These are phyloP conservation scores for Mylabris sibirica DNA, from an alignment of 2,888 invertebrate species.

Conservation along the genomic window DNA sequence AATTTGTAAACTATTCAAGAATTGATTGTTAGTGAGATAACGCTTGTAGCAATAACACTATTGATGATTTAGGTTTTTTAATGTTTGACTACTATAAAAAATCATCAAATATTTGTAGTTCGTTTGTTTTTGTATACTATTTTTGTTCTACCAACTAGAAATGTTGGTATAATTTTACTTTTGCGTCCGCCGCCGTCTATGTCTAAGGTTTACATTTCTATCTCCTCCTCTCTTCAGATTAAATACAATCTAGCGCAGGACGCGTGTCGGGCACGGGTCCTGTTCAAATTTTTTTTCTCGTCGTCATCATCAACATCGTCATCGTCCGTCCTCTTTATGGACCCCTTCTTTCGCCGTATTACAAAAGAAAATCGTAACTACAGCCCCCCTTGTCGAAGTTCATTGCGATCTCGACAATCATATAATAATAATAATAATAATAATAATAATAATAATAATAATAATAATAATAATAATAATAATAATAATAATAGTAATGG, in stretches of 20 bases:
- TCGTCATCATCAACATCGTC: slow-evolving; percentile 19
- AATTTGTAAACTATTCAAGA: neutral
- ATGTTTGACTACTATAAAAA: neutral
- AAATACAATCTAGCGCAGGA: slow-evolving; percentile 56
- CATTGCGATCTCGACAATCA: slow-evolving; percentile 46
- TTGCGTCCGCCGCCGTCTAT: slow-evolving; percentile 48
- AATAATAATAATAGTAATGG: neutral
- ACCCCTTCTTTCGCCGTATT: slow-evolving; percentile 42
- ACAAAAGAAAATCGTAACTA: slow-evolving; percentile 57
- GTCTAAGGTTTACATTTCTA: slow-evolving; percentile 54
- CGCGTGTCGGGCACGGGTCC: slow-evolving; percentile 61
- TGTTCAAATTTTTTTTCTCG: slow-evolving; percentile 56
- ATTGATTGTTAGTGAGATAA: neutral
- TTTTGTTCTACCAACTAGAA: slow-evolving; percentile 18
- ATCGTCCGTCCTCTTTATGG: slow-evolving; percentile 10
- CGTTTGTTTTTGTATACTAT: neutral
- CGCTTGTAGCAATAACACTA: neutral
- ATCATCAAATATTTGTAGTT: neutral
- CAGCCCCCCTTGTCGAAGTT: slow-evolving; percentile 50
- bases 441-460: slow-evolving; percentile 32
- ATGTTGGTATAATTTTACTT: slow-evolving; percentile 23
- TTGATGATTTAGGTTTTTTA: neutral
- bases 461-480: slow-evolving; percentile 17
- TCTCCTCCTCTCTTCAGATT: slow-evolving; percentile 53
- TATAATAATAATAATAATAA: slow-evolving; percentile 12